Percentiles rank a stretch among this genome's conserved stretches.
phyloP scores from a whole-genome alignment of 2,113 vertebrate species.

The Gymnobelideus leadbeateri region DNA sequence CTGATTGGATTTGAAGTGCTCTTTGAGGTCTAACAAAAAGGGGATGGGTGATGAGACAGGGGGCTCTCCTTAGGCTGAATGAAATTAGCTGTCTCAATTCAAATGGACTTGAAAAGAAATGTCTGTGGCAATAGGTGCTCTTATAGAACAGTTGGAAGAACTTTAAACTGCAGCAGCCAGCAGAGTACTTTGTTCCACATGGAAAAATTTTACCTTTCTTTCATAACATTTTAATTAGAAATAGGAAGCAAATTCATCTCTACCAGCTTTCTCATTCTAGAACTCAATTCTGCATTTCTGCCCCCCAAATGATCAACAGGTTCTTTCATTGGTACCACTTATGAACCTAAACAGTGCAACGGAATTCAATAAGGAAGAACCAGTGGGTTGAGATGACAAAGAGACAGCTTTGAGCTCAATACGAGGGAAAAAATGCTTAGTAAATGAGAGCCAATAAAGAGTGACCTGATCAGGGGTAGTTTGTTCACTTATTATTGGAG shows the following conservation, averaged over 20 bases:
- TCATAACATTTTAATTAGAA: neutral
- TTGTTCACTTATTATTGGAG: neutral
- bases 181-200: neutral
- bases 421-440: neutral
- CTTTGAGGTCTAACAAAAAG: neutral
- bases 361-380: neutral
- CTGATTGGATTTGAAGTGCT: neutral
- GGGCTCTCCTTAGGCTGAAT: neutral
- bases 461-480: neutral
- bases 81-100: neutral
- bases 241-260: neutral
- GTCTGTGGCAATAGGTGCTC: neutral
- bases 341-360: neutral
- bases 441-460: neutral
- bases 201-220: conserved; percentile 14
- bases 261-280: no score
- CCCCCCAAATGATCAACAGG: neutral
- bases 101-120: neutral
- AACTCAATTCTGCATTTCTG: no score
- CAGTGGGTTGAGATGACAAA: neutral
- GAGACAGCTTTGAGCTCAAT: neutral
- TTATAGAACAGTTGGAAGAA: neutral
- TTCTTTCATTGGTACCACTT: neutral
- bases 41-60: no score
- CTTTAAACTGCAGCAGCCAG: neutral